phyloP scores from a whole-genome alignment of 2,888 invertebrate genomes.

The Drosophila parthenogenetica region DNA sequence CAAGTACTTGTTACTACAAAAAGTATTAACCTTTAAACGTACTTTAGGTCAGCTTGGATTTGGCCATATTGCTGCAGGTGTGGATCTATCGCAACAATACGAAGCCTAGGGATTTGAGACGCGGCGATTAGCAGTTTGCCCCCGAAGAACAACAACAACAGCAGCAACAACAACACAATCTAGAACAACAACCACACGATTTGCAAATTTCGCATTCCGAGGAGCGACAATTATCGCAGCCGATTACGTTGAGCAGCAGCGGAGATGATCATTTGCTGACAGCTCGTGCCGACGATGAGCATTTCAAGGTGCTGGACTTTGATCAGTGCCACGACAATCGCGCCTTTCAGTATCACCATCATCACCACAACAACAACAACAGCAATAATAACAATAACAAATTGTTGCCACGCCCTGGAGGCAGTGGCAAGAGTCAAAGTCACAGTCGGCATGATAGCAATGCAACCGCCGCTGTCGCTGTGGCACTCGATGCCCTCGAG shows the following conservation, averaged over 20 bases:
- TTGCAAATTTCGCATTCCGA: constrained; percentile 74
- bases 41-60: constrained; percentile 88
- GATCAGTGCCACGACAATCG: constrained; percentile 83
- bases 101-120: constrained; percentile 86
- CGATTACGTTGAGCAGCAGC: constrained; percentile 79
- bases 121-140: constrained; percentile 89
- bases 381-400: constrained; percentile 67
- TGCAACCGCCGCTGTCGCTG: constrained; percentile 49
- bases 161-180: constrained; percentile 77
- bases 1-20: too few relatives aligned
- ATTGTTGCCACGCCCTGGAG: constrained; percentile 62
- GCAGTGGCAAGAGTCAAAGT: constrained; percentile 65
- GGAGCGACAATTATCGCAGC: constrained; percentile 78
- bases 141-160: constrained; percentile 85
- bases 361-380: constrained; percentile 42
- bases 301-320: constrained; percentile 66
- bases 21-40: background rate
- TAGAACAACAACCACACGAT: constrained; percentile 71
- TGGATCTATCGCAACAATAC: constrained; percentile 88
- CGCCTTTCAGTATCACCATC: constrained; percentile 81
- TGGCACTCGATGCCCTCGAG: constrained; percentile 62
- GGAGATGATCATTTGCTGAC: constrained; percentile 83
- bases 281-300: constrained; percentile 81
- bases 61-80: constrained; percentile 89
- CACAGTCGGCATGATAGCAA: constrained; percentile 45